Conservation (phyloP, 1,140 invertebrate species). For the Planococcus citri region DNA sequence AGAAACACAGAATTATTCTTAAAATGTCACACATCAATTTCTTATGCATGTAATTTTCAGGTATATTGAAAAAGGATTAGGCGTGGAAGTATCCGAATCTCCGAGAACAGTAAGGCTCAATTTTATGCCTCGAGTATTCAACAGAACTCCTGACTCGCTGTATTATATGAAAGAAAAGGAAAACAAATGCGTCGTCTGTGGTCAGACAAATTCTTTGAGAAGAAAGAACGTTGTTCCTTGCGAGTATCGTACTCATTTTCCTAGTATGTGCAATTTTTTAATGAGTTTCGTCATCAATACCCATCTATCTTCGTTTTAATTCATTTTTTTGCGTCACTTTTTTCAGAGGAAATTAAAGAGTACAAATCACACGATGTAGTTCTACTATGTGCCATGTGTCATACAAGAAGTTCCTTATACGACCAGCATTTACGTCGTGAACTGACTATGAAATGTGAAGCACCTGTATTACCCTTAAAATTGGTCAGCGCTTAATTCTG, state of each 20-base stretch:
- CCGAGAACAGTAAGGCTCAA: slow-evolving; percentile 59
- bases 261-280: slow-evolving; percentile 36
- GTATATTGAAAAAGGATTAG: slow-evolving; percentile 52
- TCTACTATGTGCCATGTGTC: slow-evolving; percentile 58
- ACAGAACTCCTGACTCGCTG: slow-evolving; percentile 35
- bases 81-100: slow-evolving; percentile 45
- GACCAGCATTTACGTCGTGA: slow-evolving; percentile 45
- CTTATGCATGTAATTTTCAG: slow-evolving; percentile 34
- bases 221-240: slow-evolving; percentile 70
- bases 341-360: slow-evolving; percentile 62
- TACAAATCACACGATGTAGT: slow-evolving; percentile 74
- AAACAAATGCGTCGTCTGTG: slow-evolving; percentile 78
- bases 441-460: background rate
- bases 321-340: no score
- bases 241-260: slow-evolving; percentile 74
- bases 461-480: background rate
- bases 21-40: no score
- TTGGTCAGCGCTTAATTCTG: background rate
- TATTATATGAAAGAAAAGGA: slow-evolving; percentile 6
- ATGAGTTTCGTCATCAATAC: background rate
- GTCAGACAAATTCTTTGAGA: slow-evolving; percentile 51
- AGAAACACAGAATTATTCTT: background rate
- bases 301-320: slow-evolving; percentile 22
- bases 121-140: slow-evolving; percentile 67
- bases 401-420: slow-evolving; percentile 53